Conservation (phyloP, 2,113 vertebrate genomes). For the Gymnorhina tibicen region DNA sequence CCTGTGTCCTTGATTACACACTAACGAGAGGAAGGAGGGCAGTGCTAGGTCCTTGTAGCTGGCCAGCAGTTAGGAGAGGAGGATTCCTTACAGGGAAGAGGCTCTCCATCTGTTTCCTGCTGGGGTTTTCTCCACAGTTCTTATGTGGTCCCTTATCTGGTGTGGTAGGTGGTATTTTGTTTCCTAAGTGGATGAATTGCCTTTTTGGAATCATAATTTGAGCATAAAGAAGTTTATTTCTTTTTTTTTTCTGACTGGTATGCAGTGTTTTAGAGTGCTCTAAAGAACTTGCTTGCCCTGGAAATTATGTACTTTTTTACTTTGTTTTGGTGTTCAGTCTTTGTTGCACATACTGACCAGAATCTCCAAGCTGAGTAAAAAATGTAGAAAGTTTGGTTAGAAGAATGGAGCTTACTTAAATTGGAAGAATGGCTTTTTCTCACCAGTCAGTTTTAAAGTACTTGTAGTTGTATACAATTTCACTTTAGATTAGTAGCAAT, state of each 20-base stretch:
- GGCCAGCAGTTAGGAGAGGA: background rate
- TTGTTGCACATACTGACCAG: background rate
- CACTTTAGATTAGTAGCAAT: background rate
- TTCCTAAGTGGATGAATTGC: background rate
- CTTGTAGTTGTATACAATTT: background rate
- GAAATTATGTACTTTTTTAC: background rate
- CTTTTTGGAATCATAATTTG: background rate
- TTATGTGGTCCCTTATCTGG: background rate
- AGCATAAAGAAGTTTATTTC: background rate
- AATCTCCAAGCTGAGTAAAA: background rate
- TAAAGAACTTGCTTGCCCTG: background rate
- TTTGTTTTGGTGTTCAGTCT: background rate
- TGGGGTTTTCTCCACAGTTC: background rate
- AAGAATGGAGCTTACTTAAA: background rate
- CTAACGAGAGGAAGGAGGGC: background rate
- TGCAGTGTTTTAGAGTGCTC: background rate
- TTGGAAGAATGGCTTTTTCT: background rate
- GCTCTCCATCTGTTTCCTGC: fast-evolving
- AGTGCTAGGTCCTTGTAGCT: background rate
- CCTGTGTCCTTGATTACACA: background rate
- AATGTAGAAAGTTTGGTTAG: background rate
- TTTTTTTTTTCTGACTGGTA: background rate
- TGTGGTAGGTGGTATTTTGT: background rate
- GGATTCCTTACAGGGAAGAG: background rate
- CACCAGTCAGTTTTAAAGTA: background rate